Evolutionary conservation across 2,113 vertebrate species (phyloP).

Genomic region (Bucco capensis): DNA sequence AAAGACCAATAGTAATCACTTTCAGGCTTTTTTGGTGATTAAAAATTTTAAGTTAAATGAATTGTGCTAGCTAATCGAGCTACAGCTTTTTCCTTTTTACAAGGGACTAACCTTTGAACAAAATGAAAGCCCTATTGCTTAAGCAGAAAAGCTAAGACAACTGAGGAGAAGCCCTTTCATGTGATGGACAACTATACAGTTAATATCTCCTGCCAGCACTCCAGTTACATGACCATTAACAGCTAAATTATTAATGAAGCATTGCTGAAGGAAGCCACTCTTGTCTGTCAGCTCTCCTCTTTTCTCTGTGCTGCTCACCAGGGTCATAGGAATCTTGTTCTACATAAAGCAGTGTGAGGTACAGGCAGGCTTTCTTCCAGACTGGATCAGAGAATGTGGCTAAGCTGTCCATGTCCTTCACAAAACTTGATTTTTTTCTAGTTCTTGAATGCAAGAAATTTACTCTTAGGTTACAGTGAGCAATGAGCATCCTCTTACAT

Average conservation of each 20-base stretch:
- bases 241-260: conserved; percentile 65
- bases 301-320: conserved; percentile 4
- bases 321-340: not conserved
- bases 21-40: conserved; percentile 12
- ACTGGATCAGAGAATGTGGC: not conserved
- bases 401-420: not conserved
- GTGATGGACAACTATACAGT: not conserved
- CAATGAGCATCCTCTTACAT: not conserved
- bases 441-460: not conserved
- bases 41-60: conserved; percentile 26
- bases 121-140: not conserved
- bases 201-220: not conserved
- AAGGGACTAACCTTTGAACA: not conserved
- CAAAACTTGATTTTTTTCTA: not conserved
- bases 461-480: not conserved
- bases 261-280: conserved; percentile 3
- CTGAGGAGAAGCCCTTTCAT: not conserved
- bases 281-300: not conserved
- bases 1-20: conserved; percentile 27
- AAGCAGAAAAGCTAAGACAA: not conserved
- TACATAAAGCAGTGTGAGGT: not conserved
- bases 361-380: not conserved
- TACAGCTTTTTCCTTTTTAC: not conserved
- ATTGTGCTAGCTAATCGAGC: conserved; percentile 42
- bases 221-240: conserved; percentile 39